Evolutionary conservation across 1,140 invertebrate genomes (phyloP), one percentile per base, ranked within the genome.

Genomic region (Papilio polytes): DNA sequence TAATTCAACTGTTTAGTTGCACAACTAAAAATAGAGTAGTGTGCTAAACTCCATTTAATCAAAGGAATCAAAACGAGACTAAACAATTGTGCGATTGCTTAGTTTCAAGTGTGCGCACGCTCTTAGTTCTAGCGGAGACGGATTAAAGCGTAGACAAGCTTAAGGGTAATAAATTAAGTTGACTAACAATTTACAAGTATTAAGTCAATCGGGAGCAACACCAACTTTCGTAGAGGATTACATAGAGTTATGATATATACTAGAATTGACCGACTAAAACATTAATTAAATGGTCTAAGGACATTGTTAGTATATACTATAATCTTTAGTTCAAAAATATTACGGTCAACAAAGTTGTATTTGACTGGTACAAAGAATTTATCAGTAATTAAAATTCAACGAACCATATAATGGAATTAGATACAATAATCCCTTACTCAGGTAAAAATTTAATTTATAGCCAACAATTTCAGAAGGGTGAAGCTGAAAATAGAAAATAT

Each of bases 141-240:
- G 56, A 22, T 63, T 63, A 63, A 63, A 63, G 20, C 20, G 7
- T 12, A 63, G 56, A 10, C 53, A 56, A 56, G n/a, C 6, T 56
- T 56, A 56, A 56, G 15, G n/a, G 53, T 20, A 56, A 56, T 56
- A 56, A 56, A 56, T 56, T 56, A 56, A 63, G 56, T 63, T 20
- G 56, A 22, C 56, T 22, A 63, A 63, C 56, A 22, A 63, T 63
- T 63, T 20, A 20, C 20, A 22, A 63, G 8, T 63, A 63, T 63
- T 22, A 10, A 20, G 56, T 63, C 56, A 63, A 22, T 22, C 20
- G 20, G 20, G 56, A 63, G 36, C 2, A 63, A 8, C 9, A 26
- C 8, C 56, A 63, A 63, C 56, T 63, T 63, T 22, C 20, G 56
- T 20, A 22, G 20, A 63, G 56, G 56, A 63, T 63, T 63, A 63